Conservation (phyloP, 2,113 vertebrate genomes). For the Aspidoscelis tigris region DNA sequence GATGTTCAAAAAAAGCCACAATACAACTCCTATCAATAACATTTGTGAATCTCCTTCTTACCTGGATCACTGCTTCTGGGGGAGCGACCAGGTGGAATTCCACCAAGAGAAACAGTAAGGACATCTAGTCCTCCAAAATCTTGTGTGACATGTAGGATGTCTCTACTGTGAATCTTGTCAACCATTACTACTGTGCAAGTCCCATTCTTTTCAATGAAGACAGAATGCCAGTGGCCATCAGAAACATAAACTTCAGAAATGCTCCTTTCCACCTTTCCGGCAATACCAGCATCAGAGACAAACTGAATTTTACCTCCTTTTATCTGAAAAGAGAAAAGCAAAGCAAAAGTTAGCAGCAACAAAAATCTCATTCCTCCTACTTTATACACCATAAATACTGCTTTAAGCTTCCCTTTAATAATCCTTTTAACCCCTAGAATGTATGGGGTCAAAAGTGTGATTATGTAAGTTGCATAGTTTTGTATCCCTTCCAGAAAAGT, state of each 20-base stretch:
- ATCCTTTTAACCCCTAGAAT: conserved; percentile 18
- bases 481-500: too few relatives aligned
- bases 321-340: conserved; percentile 73
- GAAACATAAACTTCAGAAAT: conserved; percentile 83
- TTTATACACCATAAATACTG: fast-evolving
- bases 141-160: conserved; percentile 87
- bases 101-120: conserved; percentile 91
- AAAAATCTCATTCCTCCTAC: background rate
- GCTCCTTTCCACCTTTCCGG: conserved; percentile 92
- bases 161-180: conserved; percentile 77
- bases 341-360: too few relatives aligned
- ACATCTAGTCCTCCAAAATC: conserved; percentile 91
- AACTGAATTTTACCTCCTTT: conserved; percentile 93
- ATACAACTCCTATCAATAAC: background rate
- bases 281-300: conserved; percentile 88
- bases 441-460: too few relatives aligned
- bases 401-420: conserved; percentile 25
- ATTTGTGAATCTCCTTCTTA: conserved; percentile 25
- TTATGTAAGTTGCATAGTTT: too few relatives aligned
- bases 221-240: conserved; percentile 92
- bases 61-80: conserved; percentile 84
- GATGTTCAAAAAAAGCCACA: background rate
- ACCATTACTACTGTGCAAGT: conserved; percentile 82
- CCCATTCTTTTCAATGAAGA: conserved; percentile 85
- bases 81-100: conserved; percentile 81